Evolutionary conservation across 2,888 invertebrate genomes (phyloP), one percentile per base, ranked within the genome.

Genomic region (Drosophila tanythrix): DNA sequence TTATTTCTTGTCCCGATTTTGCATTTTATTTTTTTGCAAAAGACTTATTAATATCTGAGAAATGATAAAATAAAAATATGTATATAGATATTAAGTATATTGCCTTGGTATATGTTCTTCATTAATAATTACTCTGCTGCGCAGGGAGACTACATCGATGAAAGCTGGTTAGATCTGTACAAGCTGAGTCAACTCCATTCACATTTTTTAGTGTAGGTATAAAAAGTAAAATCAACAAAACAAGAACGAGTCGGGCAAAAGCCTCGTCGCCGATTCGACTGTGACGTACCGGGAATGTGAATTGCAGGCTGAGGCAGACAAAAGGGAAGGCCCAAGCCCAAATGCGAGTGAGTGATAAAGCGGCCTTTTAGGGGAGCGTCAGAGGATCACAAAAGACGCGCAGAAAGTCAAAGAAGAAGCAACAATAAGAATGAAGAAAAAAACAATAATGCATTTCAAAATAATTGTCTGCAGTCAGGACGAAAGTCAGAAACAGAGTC

Each of bases 261-360:
- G 77, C 77, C 62, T 74, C 77, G 60, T 46, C 80, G 80, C 50
- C 80, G 80, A 82, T 56, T 79, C 71, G 79, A 85, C 79, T 84
- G 83, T 85, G 82, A 84, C 85, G 83, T 82, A 83, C 83, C 77
- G 85, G 68, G 78, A 78, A 75, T 80, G 73, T 64, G 73, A 69
- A 73, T 74, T 61, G 67, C 74, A 64, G 65, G 60, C 69, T 52
- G 64, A 61, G 62, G n/a, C 65, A 38, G 64, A 33, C 53, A 57
- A 61, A 51, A 38, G 71, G 55, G 46, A 43, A 48, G 61, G 43
- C 15, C 43, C 51, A 29, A 43, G 43, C 15, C 43, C 53, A 29
- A 43, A 38, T 64, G 55, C 29, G 18, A 56, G 43, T 13, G 65
- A 75, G 76, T 79, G 78, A 78, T 78, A 79, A 79, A 79, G 66